A percentile compares a stretch with the other conserved stretches of the same genome.
Conservation (phyloP, 64 coral and sea anemone species). For the Cladopsammia gracilis region DNA sequence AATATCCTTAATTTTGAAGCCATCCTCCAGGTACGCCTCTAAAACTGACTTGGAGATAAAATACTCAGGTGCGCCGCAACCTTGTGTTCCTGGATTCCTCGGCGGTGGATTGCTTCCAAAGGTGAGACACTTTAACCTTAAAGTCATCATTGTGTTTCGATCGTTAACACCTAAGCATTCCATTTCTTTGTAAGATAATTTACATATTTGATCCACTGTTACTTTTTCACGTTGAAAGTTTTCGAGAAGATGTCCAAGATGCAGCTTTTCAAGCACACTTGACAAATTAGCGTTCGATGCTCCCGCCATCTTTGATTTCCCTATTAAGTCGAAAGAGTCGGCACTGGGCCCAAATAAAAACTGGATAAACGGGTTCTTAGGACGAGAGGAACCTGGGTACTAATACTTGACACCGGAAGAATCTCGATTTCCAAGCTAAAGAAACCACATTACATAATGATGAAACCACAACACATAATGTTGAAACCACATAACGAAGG, state of each 20-base stretch:
- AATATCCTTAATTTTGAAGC: slow-evolving; percentile 63
- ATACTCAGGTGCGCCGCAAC: slow-evolving; percentile 59
- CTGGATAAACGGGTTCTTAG: too few relatives aligned
- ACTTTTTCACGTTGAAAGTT: slow-evolving; percentile 70
- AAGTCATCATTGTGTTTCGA: slow-evolving; percentile 52
- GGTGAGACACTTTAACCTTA: slow-evolving; percentile 54
- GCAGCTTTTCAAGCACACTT: too few relatives aligned
- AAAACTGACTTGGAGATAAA: slow-evolving; percentile 57
- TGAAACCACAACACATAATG: too few relatives aligned
- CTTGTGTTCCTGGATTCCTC: slow-evolving; percentile 37
- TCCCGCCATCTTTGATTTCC: too few relatives aligned
- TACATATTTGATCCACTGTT: slow-evolving; percentile 63
- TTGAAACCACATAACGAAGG: too few relatives aligned
- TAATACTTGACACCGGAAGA: too few relatives aligned
- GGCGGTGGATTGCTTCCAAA: slow-evolving; percentile 72
- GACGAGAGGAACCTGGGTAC: too few relatives aligned
- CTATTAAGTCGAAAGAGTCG: too few relatives aligned
- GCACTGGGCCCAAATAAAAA: too few relatives aligned
- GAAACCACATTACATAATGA: too few relatives aligned
- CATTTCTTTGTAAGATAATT: slow-evolving; percentile 62
- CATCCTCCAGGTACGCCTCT: slow-evolving; percentile 58
- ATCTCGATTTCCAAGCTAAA: too few relatives aligned
- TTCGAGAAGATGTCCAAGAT: slow-evolving; percentile 43
- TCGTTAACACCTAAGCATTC: slow-evolving; percentile 50
- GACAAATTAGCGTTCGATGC: too few relatives aligned